Base-by-base conservation (phyloP, 2,113 vertebrate species). In the Panurus biarmicus region DNA sequence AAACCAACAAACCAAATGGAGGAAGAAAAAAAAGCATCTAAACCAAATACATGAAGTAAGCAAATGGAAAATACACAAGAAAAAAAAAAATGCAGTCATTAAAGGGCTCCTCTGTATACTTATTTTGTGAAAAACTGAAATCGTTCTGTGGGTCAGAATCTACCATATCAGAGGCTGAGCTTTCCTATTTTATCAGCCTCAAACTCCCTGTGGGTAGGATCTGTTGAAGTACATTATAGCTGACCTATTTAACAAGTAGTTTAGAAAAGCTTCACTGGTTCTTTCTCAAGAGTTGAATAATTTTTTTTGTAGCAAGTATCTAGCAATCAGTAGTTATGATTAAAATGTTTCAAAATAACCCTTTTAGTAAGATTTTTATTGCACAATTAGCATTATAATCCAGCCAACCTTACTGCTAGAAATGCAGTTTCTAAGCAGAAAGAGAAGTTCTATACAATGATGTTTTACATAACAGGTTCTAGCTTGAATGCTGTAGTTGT, bases 1-100 rank as follows among this genome's bases (percentile, higher is more conserved):
- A 90, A 96, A 90, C 72, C 60, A 93, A 65, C 60, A 92, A 74
- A 70, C 72, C 45, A 72, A 72, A 82, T 42, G 65, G 84, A 90
- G 74, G 85, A 65, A 75, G 72, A 28, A 96, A 83, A 95, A 92
- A 89, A 86, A 1, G 3, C 62, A 53, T 78, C 62, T 85, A 73
- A 93, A 61, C 56, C 75, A 87, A 89, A 87, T 62, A 85, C 45
- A 42, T 14, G 29, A 58, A 91, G 78, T 50, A 54, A 80, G 78
- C 57, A 80, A 84, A 69, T 26, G 60, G 79, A 83, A 96, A 90
- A 90, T 18, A 85, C 47, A 44, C 35, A 40, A 23, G 54, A 23
- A 91, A 87, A 89, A 91, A 87, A 89, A 90, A 89, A 36, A 6
- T 6, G 33, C 36, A 53, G 45, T 45, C 16, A 25, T 54, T 84